Evolutionary conservation across 2,888 invertebrate species (phyloP).

Genomic region (Rambutsinella grinnellia): DNA sequence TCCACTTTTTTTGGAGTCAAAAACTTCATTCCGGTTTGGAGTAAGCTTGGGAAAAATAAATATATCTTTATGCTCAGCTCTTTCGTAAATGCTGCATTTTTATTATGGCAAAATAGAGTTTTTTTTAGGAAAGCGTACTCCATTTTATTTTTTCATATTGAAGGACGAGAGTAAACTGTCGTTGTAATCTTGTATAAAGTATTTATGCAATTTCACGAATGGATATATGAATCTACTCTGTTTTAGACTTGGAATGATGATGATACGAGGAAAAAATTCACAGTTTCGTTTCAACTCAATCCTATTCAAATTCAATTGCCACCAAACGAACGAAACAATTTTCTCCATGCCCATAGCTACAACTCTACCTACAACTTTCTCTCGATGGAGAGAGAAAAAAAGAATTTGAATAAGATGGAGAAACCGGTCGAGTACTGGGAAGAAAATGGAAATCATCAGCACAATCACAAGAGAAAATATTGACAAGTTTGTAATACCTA

Average conservation of each 20-base stretch:
- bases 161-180: neutral
- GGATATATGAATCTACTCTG: neutral
- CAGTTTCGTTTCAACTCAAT: conserved; percentile 18
- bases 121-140: neutral
- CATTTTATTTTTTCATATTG: neutral
- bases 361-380: too few relatives aligned
- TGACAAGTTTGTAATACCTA: neutral
- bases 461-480: neutral
- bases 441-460: neutral
- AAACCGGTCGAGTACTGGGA: neutral
- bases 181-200: neutral
- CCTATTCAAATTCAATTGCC: conserved; percentile 54
- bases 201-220: neutral
- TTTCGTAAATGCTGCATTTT: neutral
- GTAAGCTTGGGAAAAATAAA: neutral
- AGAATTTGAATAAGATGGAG: too few relatives aligned
- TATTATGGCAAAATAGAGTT: neutral
- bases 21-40: neutral
- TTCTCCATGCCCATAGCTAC: neutral
- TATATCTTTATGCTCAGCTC: neutral
- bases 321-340: conserved; percentile 1
- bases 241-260: neutral
- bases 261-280: neutral
- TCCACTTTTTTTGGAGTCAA: neutral
- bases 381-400: too few relatives aligned